Base-by-base conservation (phyloP, 2,888 invertebrate genomes). In the Campopleginae sp. region DNA sequence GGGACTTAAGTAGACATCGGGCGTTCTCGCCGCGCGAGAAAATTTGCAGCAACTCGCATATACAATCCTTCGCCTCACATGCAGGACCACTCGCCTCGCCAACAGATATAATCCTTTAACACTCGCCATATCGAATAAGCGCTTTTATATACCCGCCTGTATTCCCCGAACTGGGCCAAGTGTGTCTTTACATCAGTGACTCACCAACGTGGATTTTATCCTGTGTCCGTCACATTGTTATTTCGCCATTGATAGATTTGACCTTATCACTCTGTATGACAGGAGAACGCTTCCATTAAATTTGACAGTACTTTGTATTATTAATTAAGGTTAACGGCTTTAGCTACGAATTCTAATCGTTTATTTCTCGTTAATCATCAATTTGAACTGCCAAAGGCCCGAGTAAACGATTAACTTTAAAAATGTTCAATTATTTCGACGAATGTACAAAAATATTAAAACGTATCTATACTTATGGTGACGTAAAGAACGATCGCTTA, bases 1-100 rank as follows among this genome's bases (percentile, higher is more conserved):
- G 90, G 90, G 89, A 90, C 89, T 91, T 92, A 92, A 92, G 92
- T 92, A 91, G 92, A 89, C 89, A 89, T 66, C 70, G 83, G 77
- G 68, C 72, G 81, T 75, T 81, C 71, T 54, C 51, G 70, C 65
- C 58, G 38, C 58, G 38, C 61, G 72, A 44, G 63, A 86, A 80
- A 71, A 83, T 80, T 77, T 77, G 72, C 76, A 51, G 46, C 54
- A 72, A 75, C n/a, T 31, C 61, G 61, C 58, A 72, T 72, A 72
- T 72, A 42, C 74, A 31, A 33, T n/a, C 63, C 38, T 38, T 51
- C 23, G 44, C 19, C 33, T 46, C 63, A 33, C 38, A 31, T 68
- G 17, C 46, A 27, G 23, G 68, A 68, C 42, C 68, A 8, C 46
- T 68, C 66, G 66, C 38, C 10, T 68, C 68, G 19, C 44, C 71